phyloP scores from a whole-genome alignment of 2,797 vertebrate species.

The Setipinna tenuifilis region DNA sequence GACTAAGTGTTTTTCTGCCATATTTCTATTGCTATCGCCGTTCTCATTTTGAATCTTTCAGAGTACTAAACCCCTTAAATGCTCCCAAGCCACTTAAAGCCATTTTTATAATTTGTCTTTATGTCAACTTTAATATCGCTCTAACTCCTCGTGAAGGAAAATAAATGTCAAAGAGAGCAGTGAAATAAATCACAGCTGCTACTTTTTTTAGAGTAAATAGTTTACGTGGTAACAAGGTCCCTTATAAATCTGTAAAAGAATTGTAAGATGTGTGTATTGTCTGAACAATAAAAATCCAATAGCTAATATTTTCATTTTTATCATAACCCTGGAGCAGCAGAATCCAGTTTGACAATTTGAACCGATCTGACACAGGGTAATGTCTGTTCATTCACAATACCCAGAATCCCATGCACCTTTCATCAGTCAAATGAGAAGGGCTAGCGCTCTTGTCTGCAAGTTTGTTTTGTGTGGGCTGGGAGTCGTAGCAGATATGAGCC shows the following conservation, averaged over 20 bases:
- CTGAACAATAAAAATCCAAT: no score
- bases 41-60: not conserved
- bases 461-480: not conserved
- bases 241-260: no score
- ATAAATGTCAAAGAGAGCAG: not conserved
- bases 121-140: not conserved
- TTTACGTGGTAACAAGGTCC: no score
- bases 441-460: not conserved
- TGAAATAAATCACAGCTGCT: no score
- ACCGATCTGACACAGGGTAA: not conserved
- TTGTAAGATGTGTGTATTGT: no score
- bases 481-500: not conserved
- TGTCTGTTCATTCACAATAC: not conserved
- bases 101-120: not conserved
- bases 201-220: no score
- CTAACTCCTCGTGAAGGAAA: not conserved
- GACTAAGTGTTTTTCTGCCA: not conserved
- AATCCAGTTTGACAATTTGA: no score
- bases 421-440: not conserved
- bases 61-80: not conserved
- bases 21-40: not conserved
- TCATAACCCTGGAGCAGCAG: no score
- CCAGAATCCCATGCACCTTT: not conserved
- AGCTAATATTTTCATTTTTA: no score
- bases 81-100: not conserved